Base-by-base conservation (phyloP, 2,888 invertebrate genomes). In the Mythimna albipuncta region DNA sequence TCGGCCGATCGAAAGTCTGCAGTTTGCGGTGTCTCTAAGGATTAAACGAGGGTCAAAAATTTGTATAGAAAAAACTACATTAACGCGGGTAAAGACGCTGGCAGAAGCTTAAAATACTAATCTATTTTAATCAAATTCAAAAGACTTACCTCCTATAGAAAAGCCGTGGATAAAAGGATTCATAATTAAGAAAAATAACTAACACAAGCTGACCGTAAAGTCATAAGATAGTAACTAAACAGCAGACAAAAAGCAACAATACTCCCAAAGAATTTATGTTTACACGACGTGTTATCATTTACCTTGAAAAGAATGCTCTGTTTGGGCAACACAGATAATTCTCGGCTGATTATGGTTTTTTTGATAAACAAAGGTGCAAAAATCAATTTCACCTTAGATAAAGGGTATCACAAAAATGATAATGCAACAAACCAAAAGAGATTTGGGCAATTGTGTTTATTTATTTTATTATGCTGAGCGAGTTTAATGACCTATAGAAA, bases 131-230 rank as follows among this genome's bases (percentile, higher is more conserved):
- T 32, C 2, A 16, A 55, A n/a, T 32, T 32, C 2, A 50, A 58
- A 75, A 44, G 16, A 78, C 92, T 72, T 84, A 93, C 94, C 92
- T 61, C 83, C 89, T 74, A 91, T 87, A 32, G 89, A 73, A 80
- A 92, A 93, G 0, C 91, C 91, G 77, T 89, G 82, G 19, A 89
- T 63, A 88, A 94, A 94, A 26, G 94, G 94, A 85, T 94, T 94
- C 93, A 93, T 93, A 38, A 75, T 77, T 32, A 63, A 38, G 64
- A 59, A 69, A 70, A 73, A 41, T 32, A 41, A 72, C 61, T 72
- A 71, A 38, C 75, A 74, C 75, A 54, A 64, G 67, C 16, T 55
- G 54, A 71, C 7, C 41, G 66, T 19, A n/a, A 74, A 69, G 66
- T 78, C 66, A 54, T 61, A 66, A 66, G 72, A 72, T 55, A n/a